phyloP scores from a whole-genome alignment of 2,113 vertebrate species.

The Dinomys branickii region DNA sequence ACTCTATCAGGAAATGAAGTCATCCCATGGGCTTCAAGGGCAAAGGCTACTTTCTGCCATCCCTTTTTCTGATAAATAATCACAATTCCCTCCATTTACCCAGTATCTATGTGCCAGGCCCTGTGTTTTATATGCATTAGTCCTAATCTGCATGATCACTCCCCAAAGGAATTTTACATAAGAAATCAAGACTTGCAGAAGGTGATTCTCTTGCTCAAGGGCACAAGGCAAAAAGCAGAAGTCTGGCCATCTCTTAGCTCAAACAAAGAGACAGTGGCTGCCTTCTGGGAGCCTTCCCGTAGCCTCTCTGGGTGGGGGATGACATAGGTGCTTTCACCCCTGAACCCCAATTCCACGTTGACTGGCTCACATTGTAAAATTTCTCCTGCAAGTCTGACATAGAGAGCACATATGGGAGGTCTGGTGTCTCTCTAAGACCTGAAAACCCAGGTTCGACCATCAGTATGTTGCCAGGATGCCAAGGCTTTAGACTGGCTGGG shows the following conservation, averaged over 20 bases:
- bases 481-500: not conserved
- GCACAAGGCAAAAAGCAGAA: not conserved
- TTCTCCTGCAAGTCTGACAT: not conserved
- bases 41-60: not conserved
- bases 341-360: not conserved
- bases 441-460: not conserved
- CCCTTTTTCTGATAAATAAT: not conserved
- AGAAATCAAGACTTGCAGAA: slow-evolving; percentile 27
- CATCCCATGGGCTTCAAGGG: not conserved
- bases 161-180: not conserved
- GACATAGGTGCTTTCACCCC: not conserved
- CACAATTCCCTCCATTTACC: not conserved
- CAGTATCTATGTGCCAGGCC: not conserved
- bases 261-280: not conserved
- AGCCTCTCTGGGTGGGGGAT: not conserved
- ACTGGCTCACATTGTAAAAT: not conserved
- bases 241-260: not conserved
- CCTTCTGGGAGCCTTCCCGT: not conserved
- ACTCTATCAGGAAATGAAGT: not conserved
- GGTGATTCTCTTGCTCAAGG: not conserved
- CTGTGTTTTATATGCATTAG: not conserved
- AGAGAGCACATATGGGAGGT: rapidly evolving
- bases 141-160: not conserved
- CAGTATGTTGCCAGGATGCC: not conserved
- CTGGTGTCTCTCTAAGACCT: not conserved